phyloP scores from a whole-genome alignment of 2,113 vertebrate genomes.

The Athene noctua region DNA sequence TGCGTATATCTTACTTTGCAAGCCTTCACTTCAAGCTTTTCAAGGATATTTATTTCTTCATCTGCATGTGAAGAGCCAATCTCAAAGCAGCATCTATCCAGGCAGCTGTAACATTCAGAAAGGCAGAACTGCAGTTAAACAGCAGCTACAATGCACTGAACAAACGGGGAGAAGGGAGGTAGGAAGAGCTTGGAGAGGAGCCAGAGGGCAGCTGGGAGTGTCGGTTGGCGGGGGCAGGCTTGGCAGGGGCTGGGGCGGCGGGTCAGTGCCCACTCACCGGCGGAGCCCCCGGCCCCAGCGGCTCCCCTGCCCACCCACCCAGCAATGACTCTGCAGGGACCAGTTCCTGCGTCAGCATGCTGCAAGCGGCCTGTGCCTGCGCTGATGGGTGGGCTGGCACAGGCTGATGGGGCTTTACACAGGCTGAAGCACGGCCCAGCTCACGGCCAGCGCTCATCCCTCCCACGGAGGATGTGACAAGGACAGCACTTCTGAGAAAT shows the following conservation, averaged over 20 bases:
- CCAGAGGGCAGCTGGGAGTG: neutral
- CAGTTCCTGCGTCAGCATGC: neutral
- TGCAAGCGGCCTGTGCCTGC: no score
- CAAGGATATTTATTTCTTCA: neutral
- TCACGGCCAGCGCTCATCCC: no score
- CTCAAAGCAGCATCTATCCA: neutral
- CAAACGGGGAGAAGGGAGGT: neutral
- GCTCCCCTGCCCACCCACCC: no score
- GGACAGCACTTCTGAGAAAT: neutral
- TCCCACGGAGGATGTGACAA: neutral
- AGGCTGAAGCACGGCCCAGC: neutral
- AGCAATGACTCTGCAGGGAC: neutral
- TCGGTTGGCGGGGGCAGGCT: rapidly evolving
- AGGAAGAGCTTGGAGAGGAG: neutral
- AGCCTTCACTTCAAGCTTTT: neutral
- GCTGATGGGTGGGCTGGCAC: no score
- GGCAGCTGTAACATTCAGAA: neutral
- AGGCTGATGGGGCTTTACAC: neutral
- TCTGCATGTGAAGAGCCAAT: neutral
- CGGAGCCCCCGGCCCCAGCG: neutral
- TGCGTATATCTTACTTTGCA: neutral
- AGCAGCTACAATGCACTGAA: neutral
- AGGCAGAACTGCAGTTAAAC: neutral
- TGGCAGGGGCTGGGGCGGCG: neutral
- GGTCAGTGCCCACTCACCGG: no score